Conservation (phyloP, 2,113 vertebrate genomes). For the Sinocyclocheilus maitianheensis region DNA sequence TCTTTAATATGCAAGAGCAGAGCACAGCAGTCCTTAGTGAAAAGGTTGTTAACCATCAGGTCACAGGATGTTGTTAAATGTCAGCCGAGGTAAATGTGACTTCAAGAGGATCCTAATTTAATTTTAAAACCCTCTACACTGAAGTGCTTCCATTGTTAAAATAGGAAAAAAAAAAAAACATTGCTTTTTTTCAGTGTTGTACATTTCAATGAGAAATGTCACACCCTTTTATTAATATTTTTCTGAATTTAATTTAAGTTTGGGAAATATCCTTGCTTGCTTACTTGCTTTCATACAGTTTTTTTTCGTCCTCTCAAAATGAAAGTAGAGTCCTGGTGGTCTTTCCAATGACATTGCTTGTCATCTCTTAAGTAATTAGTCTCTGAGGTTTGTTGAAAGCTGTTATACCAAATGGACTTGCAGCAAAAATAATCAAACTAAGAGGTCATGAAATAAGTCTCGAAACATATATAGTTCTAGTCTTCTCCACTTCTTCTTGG, state of each 20-base stretch:
- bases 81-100: slow-evolving; percentile 66
- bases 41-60: slow-evolving; percentile 65
- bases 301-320: slow-evolving; percentile 46
- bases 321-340: slow-evolving; percentile 42
- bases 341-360: slow-evolving; percentile 65
- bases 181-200: slow-evolving; percentile 25
- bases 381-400: slow-evolving; percentile 76
- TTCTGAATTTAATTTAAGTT: slow-evolving; percentile 47
- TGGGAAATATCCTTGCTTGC: not conserved
- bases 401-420: slow-evolving; percentile 69
- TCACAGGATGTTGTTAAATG: slow-evolving; percentile 67
- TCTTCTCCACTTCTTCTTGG: not conserved
- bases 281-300: not conserved
- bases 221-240: slow-evolving; percentile 58
- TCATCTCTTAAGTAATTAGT: slow-evolving; percentile 69
- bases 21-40: slow-evolving; percentile 64
- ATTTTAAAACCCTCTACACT: slow-evolving; percentile 67
- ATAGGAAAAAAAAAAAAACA: slow-evolving; percentile 36
- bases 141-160: slow-evolving; percentile 43
- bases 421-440: slow-evolving; percentile 57
- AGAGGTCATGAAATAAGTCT: slow-evolving; percentile 39
- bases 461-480: not conserved
- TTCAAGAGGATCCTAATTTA: slow-evolving; percentile 68
- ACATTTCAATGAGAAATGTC: slow-evolving; percentile 64
- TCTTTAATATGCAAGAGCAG: slow-evolving; percentile 33